A percentile compares a stretch with the other conserved stretches of the same genome.
Conservation (phyloP, 2,888 invertebrate species). For the Andrena praecox region DNA sequence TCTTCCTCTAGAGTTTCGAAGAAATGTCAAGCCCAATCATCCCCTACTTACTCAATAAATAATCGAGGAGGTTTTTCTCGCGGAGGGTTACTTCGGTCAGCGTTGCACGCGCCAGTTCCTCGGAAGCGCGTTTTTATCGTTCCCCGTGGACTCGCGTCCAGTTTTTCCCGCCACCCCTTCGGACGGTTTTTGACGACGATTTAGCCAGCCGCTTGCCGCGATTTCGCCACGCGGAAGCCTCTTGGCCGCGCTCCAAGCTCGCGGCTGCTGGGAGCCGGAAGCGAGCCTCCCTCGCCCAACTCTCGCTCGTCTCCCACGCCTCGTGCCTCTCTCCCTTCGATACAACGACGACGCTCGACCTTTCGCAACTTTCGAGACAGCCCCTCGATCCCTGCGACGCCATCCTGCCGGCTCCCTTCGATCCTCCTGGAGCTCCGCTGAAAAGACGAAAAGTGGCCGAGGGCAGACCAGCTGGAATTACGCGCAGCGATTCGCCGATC, state of each 20-base stretch:
- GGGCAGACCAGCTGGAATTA: constrained; percentile 21
- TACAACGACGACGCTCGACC: background rate
- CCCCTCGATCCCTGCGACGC: too few relatives aligned
- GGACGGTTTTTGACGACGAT: constrained; percentile 15
- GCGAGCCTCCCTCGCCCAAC: constrained; percentile 10
- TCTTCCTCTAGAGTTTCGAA: too few relatives aligned
- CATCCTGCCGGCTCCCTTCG: background rate
- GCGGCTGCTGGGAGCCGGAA: constrained; percentile 30
- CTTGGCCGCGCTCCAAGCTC: constrained; percentile 46
- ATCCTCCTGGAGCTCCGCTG: constrained; percentile 16
- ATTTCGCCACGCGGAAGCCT: constrained; percentile 14
- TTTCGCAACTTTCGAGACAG: constrained; percentile 7
- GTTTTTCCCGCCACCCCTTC: constrained; percentile 13
- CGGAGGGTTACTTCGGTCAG: too few relatives aligned
- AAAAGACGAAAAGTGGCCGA: constrained; percentile 11
- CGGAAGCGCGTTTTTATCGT: too few relatives aligned
- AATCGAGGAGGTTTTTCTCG: too few relatives aligned
- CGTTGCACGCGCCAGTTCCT: too few relatives aligned
- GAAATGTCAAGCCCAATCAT: too few relatives aligned
- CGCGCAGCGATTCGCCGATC: background rate
- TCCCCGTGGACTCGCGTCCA: background rate
- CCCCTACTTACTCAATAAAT: too few relatives aligned
- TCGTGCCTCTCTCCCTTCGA: background rate
- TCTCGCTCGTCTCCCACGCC: background rate
- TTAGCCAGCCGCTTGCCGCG: constrained; percentile 20